Conservation (phyloP, 2,113 vertebrate species). For the Pithys albifrons region DNA sequence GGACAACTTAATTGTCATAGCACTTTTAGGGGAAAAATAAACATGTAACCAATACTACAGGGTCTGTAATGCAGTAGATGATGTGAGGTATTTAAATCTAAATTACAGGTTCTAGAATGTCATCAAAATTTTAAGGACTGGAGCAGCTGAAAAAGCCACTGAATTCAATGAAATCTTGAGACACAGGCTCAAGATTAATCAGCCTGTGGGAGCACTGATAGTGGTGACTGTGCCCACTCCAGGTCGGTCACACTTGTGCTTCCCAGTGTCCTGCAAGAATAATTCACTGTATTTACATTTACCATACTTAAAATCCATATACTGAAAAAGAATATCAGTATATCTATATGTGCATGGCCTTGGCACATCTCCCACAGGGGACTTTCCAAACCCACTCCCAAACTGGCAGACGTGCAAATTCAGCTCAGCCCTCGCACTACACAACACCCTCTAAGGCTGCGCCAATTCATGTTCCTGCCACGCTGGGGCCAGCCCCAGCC, state of each 20-base stretch:
- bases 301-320: not conserved
- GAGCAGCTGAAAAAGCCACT: not conserved
- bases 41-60: not conserved
- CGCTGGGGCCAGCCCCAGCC: not conserved
- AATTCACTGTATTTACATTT: not conserved
- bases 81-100: not conserved
- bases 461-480: not conserved
- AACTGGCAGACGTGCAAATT: not conserved
- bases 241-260: not conserved
- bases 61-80: not conserved
- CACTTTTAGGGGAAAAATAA: not conserved
- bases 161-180: not conserved
- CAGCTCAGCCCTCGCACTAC: not conserved
- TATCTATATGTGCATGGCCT: not conserved
- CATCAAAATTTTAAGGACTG: not conserved
- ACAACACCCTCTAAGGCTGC: not conserved
- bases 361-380: rapidly evolving
- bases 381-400: not conserved
- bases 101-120: not conserved
- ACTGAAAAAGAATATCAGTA: not conserved
- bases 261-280: not conserved
- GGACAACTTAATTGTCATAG: not conserved
- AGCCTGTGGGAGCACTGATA: not conserved
- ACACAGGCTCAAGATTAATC: not conserved
- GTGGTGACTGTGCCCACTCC: rapidly evolving